phyloP scores from a whole-genome alignment of 2,797 vertebrate species.

The Mareca strepera region DNA sequence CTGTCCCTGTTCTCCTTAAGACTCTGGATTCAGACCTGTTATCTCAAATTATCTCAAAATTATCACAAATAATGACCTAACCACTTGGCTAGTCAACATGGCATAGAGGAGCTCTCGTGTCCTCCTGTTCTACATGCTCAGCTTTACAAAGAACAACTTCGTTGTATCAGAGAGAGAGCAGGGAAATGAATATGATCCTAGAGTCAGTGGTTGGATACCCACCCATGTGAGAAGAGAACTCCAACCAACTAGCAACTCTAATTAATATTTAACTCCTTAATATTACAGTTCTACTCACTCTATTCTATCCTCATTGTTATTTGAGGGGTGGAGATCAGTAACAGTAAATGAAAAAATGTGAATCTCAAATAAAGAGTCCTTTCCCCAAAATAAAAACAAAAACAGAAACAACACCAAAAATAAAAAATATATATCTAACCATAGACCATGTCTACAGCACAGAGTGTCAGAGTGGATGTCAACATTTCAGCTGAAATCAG shows the following conservation, averaged over 20 bases:
- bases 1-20: neutral
- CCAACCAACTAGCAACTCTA: neutral
- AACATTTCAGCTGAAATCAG: neutral
- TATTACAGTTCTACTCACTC: neutral
- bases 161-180: neutral
- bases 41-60: neutral
- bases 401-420: too few relatives aligned
- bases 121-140: neutral
- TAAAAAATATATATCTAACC: too few relatives aligned
- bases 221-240: neutral
- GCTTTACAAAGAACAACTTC: neutral
- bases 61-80: neutral
- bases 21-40: neutral
- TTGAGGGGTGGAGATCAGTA: neutral
- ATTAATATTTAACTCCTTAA: constrained; percentile 3
- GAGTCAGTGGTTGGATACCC: neutral
- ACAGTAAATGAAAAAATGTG: neutral
- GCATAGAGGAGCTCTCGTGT: neutral
- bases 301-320: neutral
- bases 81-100: neutral
- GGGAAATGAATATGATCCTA: neutral
- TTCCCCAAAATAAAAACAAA: neutral
- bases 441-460: neutral
- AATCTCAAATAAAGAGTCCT: neutral
- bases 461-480: neutral